These are phyloP conservation scores for Globodera ellingtonae DNA, from an alignment of 1,140 invertebrate species.

Conservation along the genomic window DNA sequence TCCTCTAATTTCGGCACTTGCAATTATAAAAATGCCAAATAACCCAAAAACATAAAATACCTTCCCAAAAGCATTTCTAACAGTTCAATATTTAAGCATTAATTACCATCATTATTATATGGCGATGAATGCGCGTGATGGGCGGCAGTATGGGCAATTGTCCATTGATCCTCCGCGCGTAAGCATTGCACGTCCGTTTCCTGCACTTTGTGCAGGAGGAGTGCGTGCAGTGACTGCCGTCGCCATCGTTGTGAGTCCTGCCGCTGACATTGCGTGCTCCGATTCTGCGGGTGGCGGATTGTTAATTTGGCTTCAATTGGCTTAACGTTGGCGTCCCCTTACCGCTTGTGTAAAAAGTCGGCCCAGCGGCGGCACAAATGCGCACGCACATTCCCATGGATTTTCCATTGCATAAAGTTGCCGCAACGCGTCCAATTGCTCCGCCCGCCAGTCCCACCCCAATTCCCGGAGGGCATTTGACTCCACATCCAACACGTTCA, in stretches of 20 bases:
- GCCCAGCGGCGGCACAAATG: neutral
- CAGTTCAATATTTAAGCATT: neutral
- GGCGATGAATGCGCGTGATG: too few species aligned
- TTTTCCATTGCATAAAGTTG: neutral
- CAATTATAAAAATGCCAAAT: neutral
- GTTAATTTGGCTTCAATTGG: neutral
- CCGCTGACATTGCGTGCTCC: neutral
- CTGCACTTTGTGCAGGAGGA: too few species aligned
- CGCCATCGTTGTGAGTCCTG: neutral
- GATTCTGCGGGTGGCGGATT: neutral
- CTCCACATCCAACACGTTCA: neutral
- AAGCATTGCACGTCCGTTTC: neutral
- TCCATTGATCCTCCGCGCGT: neutral
- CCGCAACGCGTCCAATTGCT: slow-evolving; percentile 14
- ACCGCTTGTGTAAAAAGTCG: neutral
- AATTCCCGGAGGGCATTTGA: neutral
- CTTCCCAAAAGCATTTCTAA: neutral
- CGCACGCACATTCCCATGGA: slow-evolving; percentile 6
- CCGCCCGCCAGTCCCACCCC: slow-evolving; percentile 4
- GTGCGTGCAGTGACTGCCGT: neutral
- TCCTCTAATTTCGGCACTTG: too few species aligned
- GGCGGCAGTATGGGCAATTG: neutral
- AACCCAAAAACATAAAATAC: neutral
- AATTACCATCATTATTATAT: too few species aligned
- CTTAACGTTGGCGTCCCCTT: neutral